Conservation (phyloP, 2,888 invertebrate species). For the Agrenia bidenticulata region DNA sequence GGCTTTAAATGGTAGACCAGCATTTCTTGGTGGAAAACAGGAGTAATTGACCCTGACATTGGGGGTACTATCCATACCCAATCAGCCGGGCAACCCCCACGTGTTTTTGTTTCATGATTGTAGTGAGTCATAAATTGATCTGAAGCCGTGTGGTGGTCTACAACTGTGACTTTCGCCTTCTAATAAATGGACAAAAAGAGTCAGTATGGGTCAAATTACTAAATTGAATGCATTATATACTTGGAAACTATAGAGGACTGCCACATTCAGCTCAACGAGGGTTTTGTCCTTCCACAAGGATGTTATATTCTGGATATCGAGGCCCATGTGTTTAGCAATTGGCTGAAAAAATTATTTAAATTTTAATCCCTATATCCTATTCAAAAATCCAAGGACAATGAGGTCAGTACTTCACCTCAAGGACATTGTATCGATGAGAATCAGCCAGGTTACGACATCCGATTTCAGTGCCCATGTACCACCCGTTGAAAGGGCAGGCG, state of each 20-base stretch:
- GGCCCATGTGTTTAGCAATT: constrained; percentile 79
- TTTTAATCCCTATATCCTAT: no score
- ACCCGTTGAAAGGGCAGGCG: constrained; percentile 91
- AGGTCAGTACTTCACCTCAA: constrained; percentile 85
- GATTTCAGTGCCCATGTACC: constrained; percentile 98
- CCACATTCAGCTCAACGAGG: constrained; percentile 84
- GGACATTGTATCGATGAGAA: constrained; percentile 77
- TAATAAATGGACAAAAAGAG: constrained; percentile 3
- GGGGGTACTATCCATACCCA: constrained; percentile 64
- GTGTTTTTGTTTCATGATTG: constrained; percentile 58
- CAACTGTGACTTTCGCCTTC: constrained; percentile 71
- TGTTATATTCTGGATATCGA: constrained; percentile 81
- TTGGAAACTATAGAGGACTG: constrained; percentile 85
- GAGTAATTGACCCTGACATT: constrained; percentile 60
- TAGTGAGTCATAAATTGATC: constrained; percentile 74
- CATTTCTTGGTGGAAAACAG: constrained; percentile 68
- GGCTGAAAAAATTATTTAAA: constrained; percentile 62
- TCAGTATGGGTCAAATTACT: no score
- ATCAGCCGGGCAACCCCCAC: constrained; percentile 61
- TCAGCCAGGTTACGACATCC: constrained; percentile 91
- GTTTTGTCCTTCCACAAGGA: constrained; percentile 92
- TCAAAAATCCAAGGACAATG: no score
- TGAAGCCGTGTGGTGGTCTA: constrained; percentile 92
- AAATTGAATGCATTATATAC: no score
- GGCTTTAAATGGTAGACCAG: constrained; percentile 84